These are phyloP conservation scores for Heteromurus nitidus DNA, from an alignment of 2,888 invertebrate species.

Conservation along the genomic window DNA sequence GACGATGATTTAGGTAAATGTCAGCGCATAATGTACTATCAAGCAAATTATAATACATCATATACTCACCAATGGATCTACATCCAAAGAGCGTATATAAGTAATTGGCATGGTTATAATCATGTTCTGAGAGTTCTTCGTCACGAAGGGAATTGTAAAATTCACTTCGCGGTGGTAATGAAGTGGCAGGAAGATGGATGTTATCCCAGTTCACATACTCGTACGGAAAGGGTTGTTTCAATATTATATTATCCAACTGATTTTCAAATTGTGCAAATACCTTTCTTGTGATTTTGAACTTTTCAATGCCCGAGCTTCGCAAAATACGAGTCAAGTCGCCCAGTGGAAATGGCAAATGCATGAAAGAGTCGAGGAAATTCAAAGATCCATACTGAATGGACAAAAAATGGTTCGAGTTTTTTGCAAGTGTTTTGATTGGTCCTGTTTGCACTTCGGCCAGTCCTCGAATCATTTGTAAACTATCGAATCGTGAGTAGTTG, in stretches of 20 bases:
- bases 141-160: not conserved
- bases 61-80: not conserved
- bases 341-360: not conserved
- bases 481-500: constrained; percentile 26
- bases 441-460: not conserved
- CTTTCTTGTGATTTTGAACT: not conserved
- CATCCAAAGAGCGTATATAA: not conserved
- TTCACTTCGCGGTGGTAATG: not conserved
- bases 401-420: not conserved
- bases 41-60: not conserved
- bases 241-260: not conserved
- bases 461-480: constrained; percentile 2
- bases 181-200: not conserved
- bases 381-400: not conserved
- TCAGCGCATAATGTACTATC: not conserved
- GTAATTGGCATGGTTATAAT: not conserved
- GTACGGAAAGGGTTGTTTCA: not conserved
- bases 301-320: not conserved
- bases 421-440: not conserved
- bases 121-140: not conserved
- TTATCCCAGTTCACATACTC: not conserved
- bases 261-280: not conserved
- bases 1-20: not conserved
- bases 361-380: not conserved
- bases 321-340: not conserved